These are phyloP conservation scores for Hyaena hyaena DNA, from an alignment of 2,113 vertebrate genomes.

Conservation along the genomic window DNA sequence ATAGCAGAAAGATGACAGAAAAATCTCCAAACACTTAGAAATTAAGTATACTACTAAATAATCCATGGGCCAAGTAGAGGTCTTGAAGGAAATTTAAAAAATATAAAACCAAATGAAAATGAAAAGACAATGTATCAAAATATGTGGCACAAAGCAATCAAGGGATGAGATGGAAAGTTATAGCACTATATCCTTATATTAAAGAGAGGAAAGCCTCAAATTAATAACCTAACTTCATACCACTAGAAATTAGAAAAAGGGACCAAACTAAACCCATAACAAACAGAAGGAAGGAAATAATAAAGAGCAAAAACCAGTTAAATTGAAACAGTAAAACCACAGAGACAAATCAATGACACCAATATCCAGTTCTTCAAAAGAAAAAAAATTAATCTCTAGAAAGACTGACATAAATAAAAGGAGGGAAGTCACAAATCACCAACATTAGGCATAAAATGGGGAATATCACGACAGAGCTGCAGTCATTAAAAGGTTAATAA, in stretches of 20 bases:
- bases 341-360: not conserved
- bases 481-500: not conserved
- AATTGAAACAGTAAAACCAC: not conserved
- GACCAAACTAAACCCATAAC: not conserved
- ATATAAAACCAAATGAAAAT: not conserved
- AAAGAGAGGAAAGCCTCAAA: not conserved
- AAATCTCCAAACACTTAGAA: constrained; percentile 42
- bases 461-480: not conserved
- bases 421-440: not conserved
- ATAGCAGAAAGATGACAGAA: not conserved
- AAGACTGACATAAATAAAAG: not conserved
- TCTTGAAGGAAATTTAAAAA: not conserved
- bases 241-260: not conserved
- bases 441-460: not conserved
- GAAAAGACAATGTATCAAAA: not conserved
- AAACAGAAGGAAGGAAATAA: not conserved
- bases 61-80: not conserved
- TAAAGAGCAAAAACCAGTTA: constrained; percentile 1
- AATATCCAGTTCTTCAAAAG: not conserved
- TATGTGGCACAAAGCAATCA: not conserved
- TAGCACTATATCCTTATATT: not conserved
- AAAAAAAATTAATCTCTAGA: not conserved
- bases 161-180: not conserved
- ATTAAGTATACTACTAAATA: not conserved
- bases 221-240: not conserved